Base-by-base conservation (phyloP, 37 sponge, comb jelly and placozoan species). In the Aplysina aerophoba region DNA sequence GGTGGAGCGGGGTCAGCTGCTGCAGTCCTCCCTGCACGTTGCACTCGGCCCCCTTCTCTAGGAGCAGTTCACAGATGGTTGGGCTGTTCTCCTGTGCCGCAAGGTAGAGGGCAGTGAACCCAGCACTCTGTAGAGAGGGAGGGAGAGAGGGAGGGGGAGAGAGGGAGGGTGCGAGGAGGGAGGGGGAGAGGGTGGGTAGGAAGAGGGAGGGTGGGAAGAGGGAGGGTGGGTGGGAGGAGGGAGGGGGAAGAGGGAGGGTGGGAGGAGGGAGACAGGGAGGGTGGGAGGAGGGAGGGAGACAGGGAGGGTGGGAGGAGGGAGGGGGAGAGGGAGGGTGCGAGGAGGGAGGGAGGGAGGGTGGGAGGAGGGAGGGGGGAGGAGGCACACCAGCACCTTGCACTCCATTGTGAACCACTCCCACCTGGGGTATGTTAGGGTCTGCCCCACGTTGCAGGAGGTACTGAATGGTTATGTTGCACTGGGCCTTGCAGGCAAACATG, bases 381-480 rank as follows among this genome's bases (percentile, higher is more conserved):
- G 5, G 8, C 27, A 25, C 31, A 25, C 31, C 8, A 31, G 8
- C 31, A 8, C 8, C 66, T 64, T n/a, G n/a, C 66, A 30, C 66
- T 12, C 5, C 31, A 30, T 2, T 8, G 66, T 12, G 66, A 5
- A 31, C 28, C 31, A 30, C 66, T 64, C 28, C 31, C 28, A 86
- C 87, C 79, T 90, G 88, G n/a, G 25, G 27, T 0, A 73, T 63
- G 62, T 88, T 88, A 35, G 91, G 89, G 38, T 88, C 81, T 4
- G 91, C 94, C 38, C 89, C 87, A 72, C 85, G 85, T 67, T 90
- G 94, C 8, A 91, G 86, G 53, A 93, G 87, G 59, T 93, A 93
- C 50, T 89, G 85, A 4, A 87, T 85, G 24, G 72, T 40, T 21
- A 90, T 67, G 1, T 83, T 55, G 40, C 82, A 69, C 0, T 55